Conservation (phyloP, 2,797 vertebrate species). For the Trachops cirrhosus region DNA sequence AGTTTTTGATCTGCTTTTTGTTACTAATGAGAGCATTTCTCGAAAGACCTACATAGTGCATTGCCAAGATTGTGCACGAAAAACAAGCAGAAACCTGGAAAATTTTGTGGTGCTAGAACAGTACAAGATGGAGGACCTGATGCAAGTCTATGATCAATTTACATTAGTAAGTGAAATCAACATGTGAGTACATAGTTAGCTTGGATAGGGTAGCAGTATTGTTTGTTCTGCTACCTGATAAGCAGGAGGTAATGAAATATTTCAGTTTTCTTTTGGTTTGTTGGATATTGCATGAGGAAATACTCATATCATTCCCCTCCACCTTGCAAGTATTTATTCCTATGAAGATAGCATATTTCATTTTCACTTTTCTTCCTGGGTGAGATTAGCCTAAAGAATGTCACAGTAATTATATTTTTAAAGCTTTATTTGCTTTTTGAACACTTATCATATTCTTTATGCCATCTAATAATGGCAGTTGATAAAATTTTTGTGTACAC, state of each 20-base stretch:
- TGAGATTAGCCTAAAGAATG: slow-evolving; percentile 10
- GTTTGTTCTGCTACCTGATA: slow-evolving; percentile 54
- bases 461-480: slow-evolving; percentile 32
- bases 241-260: slow-evolving; percentile 64
- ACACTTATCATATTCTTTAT: slow-evolving; percentile 19
- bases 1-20: slow-evolving; percentile 98
- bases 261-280: slow-evolving; percentile 46
- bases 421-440: slow-evolving; percentile 25
- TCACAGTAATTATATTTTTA: slow-evolving; percentile 16
- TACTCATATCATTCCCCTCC: background rate
- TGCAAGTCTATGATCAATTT: slow-evolving; percentile 98
- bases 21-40: slow-evolving; percentile 95
- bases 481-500: slow-evolving; percentile 21
- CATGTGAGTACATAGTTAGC: slow-evolving; percentile 80
- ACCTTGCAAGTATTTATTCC: slow-evolving; percentile 32
- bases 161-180: slow-evolving; percentile 92
- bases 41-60: slow-evolving; percentile 95
- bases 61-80: slow-evolving; percentile 98
- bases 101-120: slow-evolving; percentile 99
- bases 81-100: slow-evolving; percentile 93
- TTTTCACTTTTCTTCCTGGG: slow-evolving; percentile 31
- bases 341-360: slow-evolving; percentile 31
- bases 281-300: background rate
- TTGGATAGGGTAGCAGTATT: slow-evolving; percentile 75
- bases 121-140: slow-evolving; percentile 97